Evolutionary conservation across 1,140 invertebrate genomes (phyloP).

Genomic region (Notospermus geniculatus): DNA sequence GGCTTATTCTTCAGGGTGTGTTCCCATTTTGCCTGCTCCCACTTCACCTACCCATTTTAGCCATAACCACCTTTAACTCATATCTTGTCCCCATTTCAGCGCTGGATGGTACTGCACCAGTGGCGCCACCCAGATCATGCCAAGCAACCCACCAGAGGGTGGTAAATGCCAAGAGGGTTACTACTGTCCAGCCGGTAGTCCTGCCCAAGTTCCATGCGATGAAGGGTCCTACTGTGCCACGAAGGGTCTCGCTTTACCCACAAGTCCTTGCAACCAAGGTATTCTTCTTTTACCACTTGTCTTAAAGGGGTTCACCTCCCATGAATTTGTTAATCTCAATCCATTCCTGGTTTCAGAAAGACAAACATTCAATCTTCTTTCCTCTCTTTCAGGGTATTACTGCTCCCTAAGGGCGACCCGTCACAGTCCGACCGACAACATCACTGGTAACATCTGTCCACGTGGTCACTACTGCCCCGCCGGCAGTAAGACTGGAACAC

Average conservation of each 20-base stretch:
- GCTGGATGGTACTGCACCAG: slow-evolving; percentile 42
- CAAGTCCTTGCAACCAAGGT: slow-evolving; percentile 44
- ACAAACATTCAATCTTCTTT: not conserved
- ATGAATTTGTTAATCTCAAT: no score
- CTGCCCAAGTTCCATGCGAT: slow-evolving; percentile 34
- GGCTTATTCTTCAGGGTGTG: not conserved
- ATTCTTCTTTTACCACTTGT: no score
- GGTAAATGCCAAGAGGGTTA: slow-evolving; percentile 37
- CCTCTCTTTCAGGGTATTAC: slow-evolving; percentile 41
- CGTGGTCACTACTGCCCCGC: slow-evolving; percentile 43
- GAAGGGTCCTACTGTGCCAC: slow-evolving; percentile 39
- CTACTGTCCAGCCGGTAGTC: slow-evolving; percentile 45
- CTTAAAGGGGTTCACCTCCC: no score
- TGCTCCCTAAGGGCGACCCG: slow-evolving; percentile 35
- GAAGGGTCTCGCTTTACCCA: slow-evolving; percentile 30
- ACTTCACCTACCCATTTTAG: no score
- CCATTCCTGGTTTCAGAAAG: no score
- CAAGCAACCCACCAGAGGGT: slow-evolving; percentile 34
- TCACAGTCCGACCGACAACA: slow-evolving; percentile 30
- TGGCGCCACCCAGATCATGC: slow-evolving; percentile 33
- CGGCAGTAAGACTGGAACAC: slow-evolving; percentile 28
- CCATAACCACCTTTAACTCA: no score
- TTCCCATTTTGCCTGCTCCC: no score
- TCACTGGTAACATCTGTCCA: slow-evolving; percentile 39
- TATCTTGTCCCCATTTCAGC: no score